These are phyloP conservation scores for Drosophila ficusphila DNA, from an alignment of 1,140 invertebrate genomes.

Conservation along the genomic window DNA sequence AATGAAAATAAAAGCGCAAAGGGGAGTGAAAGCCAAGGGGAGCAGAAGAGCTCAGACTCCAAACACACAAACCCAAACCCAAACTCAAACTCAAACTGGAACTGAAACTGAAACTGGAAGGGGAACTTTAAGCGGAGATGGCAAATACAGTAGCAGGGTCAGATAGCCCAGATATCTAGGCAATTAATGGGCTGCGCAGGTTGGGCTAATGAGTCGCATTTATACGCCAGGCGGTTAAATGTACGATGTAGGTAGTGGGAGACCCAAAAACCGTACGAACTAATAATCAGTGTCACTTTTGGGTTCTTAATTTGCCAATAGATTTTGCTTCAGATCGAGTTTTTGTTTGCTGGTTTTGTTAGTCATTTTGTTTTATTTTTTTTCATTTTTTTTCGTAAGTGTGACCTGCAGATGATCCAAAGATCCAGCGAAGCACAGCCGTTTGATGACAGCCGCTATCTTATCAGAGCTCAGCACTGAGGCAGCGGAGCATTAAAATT, in stretches of 20 bases:
- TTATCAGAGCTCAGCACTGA: conserved; percentile 44
- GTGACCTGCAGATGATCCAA: not conserved
- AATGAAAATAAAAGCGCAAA: conserved; percentile 74
- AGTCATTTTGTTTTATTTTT: not conserved
- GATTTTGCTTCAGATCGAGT: too few species aligned
- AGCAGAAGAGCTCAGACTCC: conserved; percentile 13
- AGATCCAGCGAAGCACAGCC: not conserved
- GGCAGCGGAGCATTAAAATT: conserved; percentile 63
- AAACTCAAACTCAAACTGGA: conserved; percentile 35
- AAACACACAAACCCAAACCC: conserved; percentile 22
- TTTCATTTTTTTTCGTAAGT: not conserved
- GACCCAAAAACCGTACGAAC: not conserved
- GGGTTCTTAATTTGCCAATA: conserved; percentile 8
- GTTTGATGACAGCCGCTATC: conserved; percentile 67
- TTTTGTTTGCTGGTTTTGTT: too few species aligned
- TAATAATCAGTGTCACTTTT: conserved; percentile 13
- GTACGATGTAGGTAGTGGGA: not conserved
- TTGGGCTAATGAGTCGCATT: conserved; percentile 65
- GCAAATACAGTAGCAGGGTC: conserved; percentile 44
- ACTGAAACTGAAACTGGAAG: conserved; percentile 1
- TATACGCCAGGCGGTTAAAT: conserved; percentile 10
- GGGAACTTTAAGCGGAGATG: conserved; percentile 13
- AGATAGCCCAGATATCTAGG: conserved; percentile 48
- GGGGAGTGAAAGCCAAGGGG: conserved; percentile 57
- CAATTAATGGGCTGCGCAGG: conserved; percentile 63